Evolutionary conservation across 2,113 vertebrate genomes (phyloP).

Genomic region (Alligator sinensis): DNA sequence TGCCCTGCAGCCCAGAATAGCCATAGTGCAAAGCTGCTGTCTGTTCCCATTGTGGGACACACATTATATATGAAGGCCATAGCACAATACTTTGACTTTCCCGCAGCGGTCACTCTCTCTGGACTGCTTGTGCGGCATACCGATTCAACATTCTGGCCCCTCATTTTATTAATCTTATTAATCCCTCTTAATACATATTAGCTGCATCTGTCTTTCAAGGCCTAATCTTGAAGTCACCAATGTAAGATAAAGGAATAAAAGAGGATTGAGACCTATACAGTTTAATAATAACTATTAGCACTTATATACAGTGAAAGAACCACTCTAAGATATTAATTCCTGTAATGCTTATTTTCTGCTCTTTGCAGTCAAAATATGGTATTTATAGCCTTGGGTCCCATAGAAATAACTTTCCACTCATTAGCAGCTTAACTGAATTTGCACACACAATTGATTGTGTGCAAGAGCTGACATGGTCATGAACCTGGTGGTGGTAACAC

Average conservation of each 20-base stretch:
- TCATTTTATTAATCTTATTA: not conserved
- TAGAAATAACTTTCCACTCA: not conserved
- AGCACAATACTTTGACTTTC: rapidly evolving
- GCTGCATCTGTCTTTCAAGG: not conserved
- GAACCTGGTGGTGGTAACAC: too few relatives aligned
- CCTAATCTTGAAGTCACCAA: not conserved
- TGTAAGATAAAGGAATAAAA: not conserved
- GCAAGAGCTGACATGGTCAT: too few relatives aligned
- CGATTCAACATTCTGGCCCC: not conserved
- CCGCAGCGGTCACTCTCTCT: rapidly evolving
- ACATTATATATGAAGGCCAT: not conserved
- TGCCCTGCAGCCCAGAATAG: too few relatives aligned
- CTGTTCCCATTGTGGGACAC: not conserved
- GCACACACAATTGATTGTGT: too few relatives aligned
- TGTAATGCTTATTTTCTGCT: not conserved
- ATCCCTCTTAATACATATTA: not conserved
- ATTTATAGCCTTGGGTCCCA: rapidly evolving
- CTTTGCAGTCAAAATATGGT: not conserved
- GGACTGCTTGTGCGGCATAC: not conserved
- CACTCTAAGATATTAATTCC: not conserved
- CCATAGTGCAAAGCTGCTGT: not conserved
- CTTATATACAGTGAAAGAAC: not conserved
- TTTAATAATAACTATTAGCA: not conserved
- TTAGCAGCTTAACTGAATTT: too few relatives aligned
- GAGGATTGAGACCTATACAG: not conserved